Base-by-base conservation (phyloP, 1,140 invertebrate species). In the Brachionus manjavacas region DNA sequence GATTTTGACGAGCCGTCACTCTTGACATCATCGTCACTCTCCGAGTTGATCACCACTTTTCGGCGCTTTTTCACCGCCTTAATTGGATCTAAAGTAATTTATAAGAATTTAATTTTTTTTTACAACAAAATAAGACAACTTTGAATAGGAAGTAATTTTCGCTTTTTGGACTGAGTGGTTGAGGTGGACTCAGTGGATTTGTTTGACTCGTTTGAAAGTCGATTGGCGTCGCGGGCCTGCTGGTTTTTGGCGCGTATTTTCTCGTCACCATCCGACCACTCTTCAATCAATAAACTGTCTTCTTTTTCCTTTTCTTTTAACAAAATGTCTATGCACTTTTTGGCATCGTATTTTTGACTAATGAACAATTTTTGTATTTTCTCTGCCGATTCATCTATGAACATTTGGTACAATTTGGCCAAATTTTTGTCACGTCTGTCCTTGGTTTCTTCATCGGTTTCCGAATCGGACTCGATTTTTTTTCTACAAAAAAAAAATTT, bases 271-370 rank as follows among this genome's bases (percentile, higher is more conserved):
- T 81, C 79, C 12, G 79, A 81, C 79, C 79, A 81, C 31, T 81
- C 79, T 11, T 81, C 79, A 66, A 81, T 81, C 6, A 20, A 2
- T 4, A 64, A 23, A 25, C 79, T 81, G n/a, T 60, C 52, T 1
- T 81, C 52, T 23, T 81, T 46, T 16, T 41, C 28, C 31, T 60
- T 81, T 20, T 64, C 79, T 16, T 68, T 68, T 14, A 81, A n/a
- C n/a, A 81, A 68, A 28, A 68, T 43, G n/a, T 81, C 79, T 14
- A 81, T 68, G 35, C 79, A 81, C 41, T 81, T 81, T 81, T 81
- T 81, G 23, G 64, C 64, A 64, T 81, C 14, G 31, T 64, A 64
- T n/a, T 81, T 60, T 43, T 68, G 35, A 11, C 49, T 81, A 12
- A 64, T 68, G 28, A 64, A 81, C 25, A 68, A 23, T 12, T 68